phyloP scores from a whole-genome alignment of 2,888 invertebrate genomes.

The Spodoptera picta region DNA sequence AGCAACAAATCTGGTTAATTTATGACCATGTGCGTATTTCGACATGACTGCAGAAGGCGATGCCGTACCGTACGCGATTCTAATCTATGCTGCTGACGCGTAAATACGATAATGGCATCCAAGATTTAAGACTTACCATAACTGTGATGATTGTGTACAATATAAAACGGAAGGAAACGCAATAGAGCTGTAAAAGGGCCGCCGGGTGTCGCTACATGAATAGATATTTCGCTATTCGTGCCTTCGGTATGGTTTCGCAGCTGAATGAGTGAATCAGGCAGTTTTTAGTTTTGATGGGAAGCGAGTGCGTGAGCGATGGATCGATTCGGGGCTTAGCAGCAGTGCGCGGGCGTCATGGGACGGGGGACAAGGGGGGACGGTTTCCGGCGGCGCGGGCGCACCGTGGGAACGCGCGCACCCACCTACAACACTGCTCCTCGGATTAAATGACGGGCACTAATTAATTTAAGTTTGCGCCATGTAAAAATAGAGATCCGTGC shows the following conservation, averaged over 20 bases:
- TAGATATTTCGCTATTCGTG: conserved; percentile 82
- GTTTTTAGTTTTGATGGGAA: conserved; percentile 75
- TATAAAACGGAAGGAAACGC: conserved; percentile 78
- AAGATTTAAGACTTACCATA: conserved; percentile 46
- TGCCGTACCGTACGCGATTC: conserved; percentile 25
- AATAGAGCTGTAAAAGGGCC: conserved; percentile 73
- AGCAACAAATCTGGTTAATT: conserved; percentile 36
- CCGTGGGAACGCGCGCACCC: conserved; percentile 86
- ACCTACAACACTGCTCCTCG: conserved; percentile 80
- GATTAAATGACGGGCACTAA: conserved; percentile 85
- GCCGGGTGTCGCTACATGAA: conserved; percentile 72
- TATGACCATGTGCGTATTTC: conserved; percentile 36
- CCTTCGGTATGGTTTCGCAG: conserved; percentile 76
- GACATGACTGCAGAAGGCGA: conserved; percentile 10
- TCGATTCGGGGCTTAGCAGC: conserved; percentile 80
- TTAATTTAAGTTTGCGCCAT: conserved; percentile 82
- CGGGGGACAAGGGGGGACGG: conserved; percentile 66
- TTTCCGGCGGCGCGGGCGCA: conserved; percentile 85
- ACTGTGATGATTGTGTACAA: conserved; percentile 42
- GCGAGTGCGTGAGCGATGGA: conserved; percentile 81
- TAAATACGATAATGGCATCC: conserved; percentile 49
- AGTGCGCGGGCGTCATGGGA: conserved; percentile 66
- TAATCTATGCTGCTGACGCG: conserved; percentile 22
- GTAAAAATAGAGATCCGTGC: conserved; percentile 76
- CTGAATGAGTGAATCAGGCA: conserved; percentile 73